phyloP scores from a whole-genome alignment of 2,113 vertebrate species.

The Orycteropus afer region DNA sequence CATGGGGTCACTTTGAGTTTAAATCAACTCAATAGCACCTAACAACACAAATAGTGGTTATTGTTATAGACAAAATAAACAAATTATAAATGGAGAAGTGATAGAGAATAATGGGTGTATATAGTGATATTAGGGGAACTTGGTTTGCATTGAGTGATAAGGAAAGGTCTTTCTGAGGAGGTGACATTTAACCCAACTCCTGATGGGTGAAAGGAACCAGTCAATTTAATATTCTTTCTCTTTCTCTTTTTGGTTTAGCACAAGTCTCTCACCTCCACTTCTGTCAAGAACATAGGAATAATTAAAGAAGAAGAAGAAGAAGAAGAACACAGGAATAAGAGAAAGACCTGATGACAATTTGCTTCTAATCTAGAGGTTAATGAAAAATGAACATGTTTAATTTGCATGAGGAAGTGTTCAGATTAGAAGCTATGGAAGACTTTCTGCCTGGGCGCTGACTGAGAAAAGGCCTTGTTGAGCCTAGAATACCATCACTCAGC shows the following conservation, averaged over 20 bases:
- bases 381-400: neutral
- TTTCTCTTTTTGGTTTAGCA: neutral
- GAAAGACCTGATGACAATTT: neutral
- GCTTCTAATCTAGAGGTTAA: neutral
- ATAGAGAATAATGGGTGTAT: neutral
- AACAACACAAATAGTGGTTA: neutral
- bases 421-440: neutral
- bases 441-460: neutral
- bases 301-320: no score
- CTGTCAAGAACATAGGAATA: neutral
- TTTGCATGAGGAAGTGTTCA: neutral
- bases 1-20: neutral
- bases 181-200: neutral
- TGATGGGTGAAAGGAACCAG: neutral
- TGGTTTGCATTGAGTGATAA: neutral
- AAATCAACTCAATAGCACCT: neutral
- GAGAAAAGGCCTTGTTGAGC: neutral
- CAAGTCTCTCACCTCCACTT: neutral
- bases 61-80: neutral
- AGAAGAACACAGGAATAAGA: neutral
- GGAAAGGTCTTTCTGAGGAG: neutral
- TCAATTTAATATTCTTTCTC: neutral
- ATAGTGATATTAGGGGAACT: neutral
- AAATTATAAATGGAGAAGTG: neutral
- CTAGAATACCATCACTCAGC: neutral